phyloP scores from a whole-genome alignment of 2,888 invertebrate genomes.

The Trimorus sp. region DNA sequence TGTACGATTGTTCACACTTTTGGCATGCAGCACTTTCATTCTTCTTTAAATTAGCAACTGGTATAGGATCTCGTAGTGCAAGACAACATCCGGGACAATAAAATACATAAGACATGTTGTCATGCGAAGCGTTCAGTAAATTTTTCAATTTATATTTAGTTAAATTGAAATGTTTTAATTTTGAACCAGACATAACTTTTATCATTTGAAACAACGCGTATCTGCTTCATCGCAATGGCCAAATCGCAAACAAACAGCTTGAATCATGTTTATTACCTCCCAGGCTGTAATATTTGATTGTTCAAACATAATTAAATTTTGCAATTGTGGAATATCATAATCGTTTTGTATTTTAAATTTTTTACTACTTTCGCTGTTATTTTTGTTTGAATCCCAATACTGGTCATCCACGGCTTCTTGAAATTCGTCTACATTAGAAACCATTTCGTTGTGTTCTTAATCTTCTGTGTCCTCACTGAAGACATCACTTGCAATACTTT shows the following conservation, averaged over 20 bases:
- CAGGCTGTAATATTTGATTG: constrained; percentile 3
- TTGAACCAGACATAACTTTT: neutral
- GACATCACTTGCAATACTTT: too few relatives aligned
- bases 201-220: neutral
- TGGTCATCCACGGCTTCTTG: too few relatives aligned
- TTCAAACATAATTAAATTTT: constrained; percentile 8
- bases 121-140: neutral
- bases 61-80: neutral
- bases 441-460: too few relatives aligned
- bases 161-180: neutral
- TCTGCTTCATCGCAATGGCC: neutral
- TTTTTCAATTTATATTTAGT: constrained; percentile 5
- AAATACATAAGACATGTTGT: constrained; percentile 5
- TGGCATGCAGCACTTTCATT: neutral
- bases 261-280: constrained; percentile 1
- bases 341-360: too few relatives aligned
- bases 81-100: constrained; percentile 8
- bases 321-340: neutral
- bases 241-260: constrained; percentile 1
- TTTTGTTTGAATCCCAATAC: too few relatives aligned
- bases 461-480: too few relatives aligned
- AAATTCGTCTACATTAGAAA: too few relatives aligned
- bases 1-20: neutral
- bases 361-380: too few relatives aligned
- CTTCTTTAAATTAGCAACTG: neutral